Evolutionary conservation across 2,113 vertebrate species (phyloP), one percentile per base, ranked within the genome.

Genomic region (Syrmaticus mikado): DNA sequence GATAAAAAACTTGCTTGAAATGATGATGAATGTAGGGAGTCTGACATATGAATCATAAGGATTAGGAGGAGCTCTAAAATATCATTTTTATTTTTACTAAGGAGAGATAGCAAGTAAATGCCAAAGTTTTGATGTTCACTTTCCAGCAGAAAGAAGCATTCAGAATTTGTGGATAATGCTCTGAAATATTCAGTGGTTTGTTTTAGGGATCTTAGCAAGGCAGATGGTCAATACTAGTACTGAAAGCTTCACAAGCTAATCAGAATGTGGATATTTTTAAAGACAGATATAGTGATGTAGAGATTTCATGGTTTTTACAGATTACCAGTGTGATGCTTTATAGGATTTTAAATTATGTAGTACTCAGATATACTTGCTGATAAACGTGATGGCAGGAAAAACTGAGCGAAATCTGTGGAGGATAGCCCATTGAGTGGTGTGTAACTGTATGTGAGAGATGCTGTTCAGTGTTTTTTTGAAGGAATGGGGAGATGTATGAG

Each of bases 11-110:
- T 74, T 85, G 4, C 22, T 78, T 89, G 58, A 93, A 92, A 94
- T 90, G 32, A 94, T 88, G 25, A 74, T 87, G 48, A 83, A 86
- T 52, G n/a, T 76, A 81, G 53, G 45, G 73, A 92, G 30, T 62
- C 68, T 94, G 87, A 85, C 79, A 68, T 73, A 92, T 94, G 89
- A 94, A 77, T 96, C 91, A 93, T 25, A 80, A 48, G 76, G 50
- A 79, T 91, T 83, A 89, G 60, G 64, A 82, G 17, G 11, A 87
- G 19, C 14, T 85, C 34, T 93, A 71, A 89, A 93, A 86, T 81
- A 67, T 24, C 7, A 36, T 82, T 80, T 90, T 90, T 79, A 74
- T 94, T 84, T 96, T 96, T 85, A 80, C 67, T 60, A 57, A 77
- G 46, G 11, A 89, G 32, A 30, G 15, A 55, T 13, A 53, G 16